Conservation (phyloP, 2,797 vertebrate genomes). For the Platyrinchus mystaceus region DNA sequence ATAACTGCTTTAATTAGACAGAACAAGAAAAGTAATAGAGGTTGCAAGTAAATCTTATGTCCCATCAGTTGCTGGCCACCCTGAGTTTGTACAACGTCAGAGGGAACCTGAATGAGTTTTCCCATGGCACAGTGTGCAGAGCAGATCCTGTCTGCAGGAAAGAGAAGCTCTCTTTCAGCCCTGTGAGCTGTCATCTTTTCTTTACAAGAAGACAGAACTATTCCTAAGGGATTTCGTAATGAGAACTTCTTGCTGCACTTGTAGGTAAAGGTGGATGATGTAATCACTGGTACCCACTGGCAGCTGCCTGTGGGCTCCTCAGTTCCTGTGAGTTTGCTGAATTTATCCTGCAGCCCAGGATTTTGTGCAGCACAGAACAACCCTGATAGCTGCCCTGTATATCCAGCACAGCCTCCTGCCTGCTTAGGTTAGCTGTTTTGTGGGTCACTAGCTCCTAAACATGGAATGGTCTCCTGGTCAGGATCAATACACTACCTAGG, state of each 20-base stretch:
- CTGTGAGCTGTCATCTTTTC: background rate
- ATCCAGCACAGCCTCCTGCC: background rate
- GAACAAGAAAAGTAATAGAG: background rate
- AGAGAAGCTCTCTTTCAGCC: background rate
- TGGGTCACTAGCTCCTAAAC: background rate
- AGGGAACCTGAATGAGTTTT: background rate
- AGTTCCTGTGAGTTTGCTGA: background rate
- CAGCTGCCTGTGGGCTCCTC: background rate
- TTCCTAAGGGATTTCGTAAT: background rate
- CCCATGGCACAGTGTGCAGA: background rate
- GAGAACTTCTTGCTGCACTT: background rate
- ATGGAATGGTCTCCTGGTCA: background rate
- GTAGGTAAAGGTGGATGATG: background rate
- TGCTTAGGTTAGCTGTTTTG: background rate
- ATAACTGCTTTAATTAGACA: background rate
- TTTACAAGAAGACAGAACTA: background rate
- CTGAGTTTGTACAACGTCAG: rapidly evolving
- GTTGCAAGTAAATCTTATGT: background rate
- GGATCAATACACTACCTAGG: background rate
- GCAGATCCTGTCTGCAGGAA: background rate
- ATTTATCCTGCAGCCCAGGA: background rate
- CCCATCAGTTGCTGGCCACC: background rate
- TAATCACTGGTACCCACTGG: background rate
- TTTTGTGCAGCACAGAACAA: background rate
- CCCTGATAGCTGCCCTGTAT: background rate